These are phyloP conservation scores for Cataglyphis hispanica DNA, from an alignment of 1,140 invertebrate species.

Conservation along the genomic window DNA sequence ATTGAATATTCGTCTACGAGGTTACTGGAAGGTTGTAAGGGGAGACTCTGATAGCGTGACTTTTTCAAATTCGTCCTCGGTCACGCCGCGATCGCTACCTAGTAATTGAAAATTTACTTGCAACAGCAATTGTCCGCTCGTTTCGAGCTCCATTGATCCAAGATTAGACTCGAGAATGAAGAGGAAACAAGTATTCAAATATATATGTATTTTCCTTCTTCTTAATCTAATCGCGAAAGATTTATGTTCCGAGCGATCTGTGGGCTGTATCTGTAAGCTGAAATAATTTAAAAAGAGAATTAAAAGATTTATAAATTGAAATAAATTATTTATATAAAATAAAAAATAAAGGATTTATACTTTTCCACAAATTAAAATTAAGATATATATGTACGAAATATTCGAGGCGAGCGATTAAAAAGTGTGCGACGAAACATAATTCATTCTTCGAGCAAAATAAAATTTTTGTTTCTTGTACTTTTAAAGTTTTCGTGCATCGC, in stretches of 20 bases:
- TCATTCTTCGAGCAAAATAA: too few species aligned
- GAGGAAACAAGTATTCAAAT: not conserved
- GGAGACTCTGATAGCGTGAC: constrained; percentile 19
- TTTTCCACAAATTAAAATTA: too few species aligned
- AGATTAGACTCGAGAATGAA: not conserved
- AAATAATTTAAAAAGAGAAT: not conserved
- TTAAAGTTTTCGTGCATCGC: too few species aligned
- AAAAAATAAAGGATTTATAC: not conserved
- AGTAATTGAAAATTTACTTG: constrained; percentile 47
- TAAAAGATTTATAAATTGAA: too few species aligned
- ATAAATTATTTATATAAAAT: not conserved
- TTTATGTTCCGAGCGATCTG: not conserved
- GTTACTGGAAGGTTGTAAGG: not conserved
- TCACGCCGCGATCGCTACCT: not conserved
- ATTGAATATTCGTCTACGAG: constrained; percentile 46
- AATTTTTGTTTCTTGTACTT: too few species aligned
- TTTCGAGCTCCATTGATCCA: not conserved
- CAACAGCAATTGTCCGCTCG: constrained; percentile 6
- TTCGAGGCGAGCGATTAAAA: too few species aligned
- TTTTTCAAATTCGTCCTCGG: constrained; percentile 24
- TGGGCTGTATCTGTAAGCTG: not conserved
- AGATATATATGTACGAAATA: too few species aligned
- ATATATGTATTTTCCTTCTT: too few species aligned
- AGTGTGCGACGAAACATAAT: too few species aligned
- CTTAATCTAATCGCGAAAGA: constrained; percentile 9